phyloP scores from a whole-genome alignment of 2,888 invertebrate species.

The Pristionchus entomophagus region DNA sequence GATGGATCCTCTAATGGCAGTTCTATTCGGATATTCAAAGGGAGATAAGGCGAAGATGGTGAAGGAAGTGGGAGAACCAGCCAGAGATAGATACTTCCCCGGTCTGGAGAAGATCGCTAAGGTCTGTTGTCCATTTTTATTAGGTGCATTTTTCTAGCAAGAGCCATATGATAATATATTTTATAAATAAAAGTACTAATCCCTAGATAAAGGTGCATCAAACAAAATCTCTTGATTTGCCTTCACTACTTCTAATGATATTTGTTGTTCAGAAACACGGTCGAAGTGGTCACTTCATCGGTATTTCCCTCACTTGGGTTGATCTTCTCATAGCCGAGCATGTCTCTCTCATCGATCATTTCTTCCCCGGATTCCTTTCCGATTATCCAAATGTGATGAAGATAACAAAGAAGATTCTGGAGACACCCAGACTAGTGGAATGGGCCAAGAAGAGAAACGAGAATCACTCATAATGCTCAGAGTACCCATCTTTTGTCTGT shows the following conservation, averaged over 20 bases:
- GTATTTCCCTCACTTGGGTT: background rate
- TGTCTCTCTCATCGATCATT: background rate
- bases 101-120: background rate
- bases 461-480: background rate
- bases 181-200: too few species aligned
- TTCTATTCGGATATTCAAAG: background rate
- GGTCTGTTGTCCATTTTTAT: background rate
- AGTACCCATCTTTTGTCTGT: background rate
- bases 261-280: background rate
- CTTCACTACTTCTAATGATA: too few species aligned
- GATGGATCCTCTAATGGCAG: background rate
- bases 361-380: background rate
- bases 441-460: background rate
- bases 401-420: background rate
- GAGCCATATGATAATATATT: too few species aligned
- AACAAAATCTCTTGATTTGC: too few species aligned
- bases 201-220: too few species aligned
- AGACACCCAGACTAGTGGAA: background rate
- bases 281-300: background rate
- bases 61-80: too few species aligned
- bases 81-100: background rate
- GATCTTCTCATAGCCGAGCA: constrained; percentile 15
- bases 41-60: background rate
- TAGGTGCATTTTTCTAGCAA: too few species aligned
- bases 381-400: background rate